These are phyloP conservation scores for Aurelia aurita complex sp. Pacific DNA, from an alignment of 30 jellyfish, hydroid and myxozoan species.

Conservation along the genomic window DNA sequence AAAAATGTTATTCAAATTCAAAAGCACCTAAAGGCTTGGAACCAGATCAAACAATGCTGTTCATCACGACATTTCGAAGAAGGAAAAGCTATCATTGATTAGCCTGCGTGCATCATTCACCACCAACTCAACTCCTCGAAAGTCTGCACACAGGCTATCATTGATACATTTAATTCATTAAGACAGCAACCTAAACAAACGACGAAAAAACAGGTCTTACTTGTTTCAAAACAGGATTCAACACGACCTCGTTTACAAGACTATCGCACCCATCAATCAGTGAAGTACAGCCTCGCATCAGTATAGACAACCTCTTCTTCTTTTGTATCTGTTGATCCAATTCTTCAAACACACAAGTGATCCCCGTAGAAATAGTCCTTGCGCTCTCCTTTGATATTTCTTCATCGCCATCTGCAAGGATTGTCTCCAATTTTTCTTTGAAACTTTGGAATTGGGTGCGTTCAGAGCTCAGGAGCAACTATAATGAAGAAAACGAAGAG, in stretches of 20 bases:
- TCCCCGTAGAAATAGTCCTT: background rate
- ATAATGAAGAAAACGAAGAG: too few relatives aligned
- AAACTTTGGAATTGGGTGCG: background rate
- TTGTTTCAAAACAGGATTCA: conserved; percentile 27
- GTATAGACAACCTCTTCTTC: conserved; percentile 21
- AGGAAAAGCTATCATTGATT: too few relatives aligned
- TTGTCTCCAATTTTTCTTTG: background rate
- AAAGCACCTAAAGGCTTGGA: too few relatives aligned
- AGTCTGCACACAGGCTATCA: too few relatives aligned
- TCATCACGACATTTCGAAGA: too few relatives aligned
- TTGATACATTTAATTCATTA: too few relatives aligned
- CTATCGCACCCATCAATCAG: conserved; percentile 20
- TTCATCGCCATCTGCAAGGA: background rate
- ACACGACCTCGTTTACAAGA: conserved; percentile 16
- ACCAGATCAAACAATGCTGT: too few relatives aligned
- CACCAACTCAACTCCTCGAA: too few relatives aligned
- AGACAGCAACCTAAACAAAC: too few relatives aligned
- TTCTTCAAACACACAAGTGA: background rate
- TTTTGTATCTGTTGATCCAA: background rate
- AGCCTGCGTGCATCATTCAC: too few relatives aligned
- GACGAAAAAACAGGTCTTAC: conserved; percentile 6
- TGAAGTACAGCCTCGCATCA: conserved; percentile 42
- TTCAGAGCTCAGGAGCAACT: background rate
- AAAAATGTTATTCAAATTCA: too few relatives aligned
- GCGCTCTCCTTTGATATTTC: too few relatives aligned